Evolutionary conservation across 2,113 vertebrate genomes (phyloP).

Genomic region (Protobothrops mucrosquamatus): DNA sequence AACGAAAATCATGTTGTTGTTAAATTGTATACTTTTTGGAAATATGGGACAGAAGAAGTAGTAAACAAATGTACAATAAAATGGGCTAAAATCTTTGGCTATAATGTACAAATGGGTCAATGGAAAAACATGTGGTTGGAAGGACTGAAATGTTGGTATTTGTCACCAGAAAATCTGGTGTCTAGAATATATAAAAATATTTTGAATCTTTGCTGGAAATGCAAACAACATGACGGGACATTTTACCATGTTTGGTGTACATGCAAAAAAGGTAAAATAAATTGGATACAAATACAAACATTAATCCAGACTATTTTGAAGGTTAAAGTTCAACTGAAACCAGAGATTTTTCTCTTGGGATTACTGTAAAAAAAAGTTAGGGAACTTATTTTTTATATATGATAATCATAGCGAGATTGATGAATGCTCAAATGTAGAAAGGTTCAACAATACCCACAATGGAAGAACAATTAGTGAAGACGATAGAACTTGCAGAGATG

Average conservation of each 20-base stretch:
- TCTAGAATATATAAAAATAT: background rate
- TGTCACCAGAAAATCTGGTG: background rate
- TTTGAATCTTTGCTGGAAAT: background rate
- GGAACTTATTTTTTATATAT: background rate
- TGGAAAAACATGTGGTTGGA: background rate
- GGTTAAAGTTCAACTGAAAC: background rate
- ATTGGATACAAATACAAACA: background rate
- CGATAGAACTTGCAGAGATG: background rate
- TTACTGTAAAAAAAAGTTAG: background rate
- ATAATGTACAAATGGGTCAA: background rate
- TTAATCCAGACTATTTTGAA: background rate
- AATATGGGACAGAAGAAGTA: background rate
- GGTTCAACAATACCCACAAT: background rate
- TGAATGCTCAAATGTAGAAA: background rate
- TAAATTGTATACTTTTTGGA: background rate
- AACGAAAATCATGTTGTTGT: background rate
- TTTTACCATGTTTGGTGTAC: background rate
- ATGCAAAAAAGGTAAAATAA: background rate
- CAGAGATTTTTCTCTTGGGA: background rate
- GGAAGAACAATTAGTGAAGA: background rate
- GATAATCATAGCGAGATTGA: background rate
- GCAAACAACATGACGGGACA: background rate
- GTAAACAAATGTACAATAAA: background rate
- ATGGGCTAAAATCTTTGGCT: background rate
- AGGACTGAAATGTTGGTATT: background rate